Conservation (phyloP, 2,888 invertebrate species). For the Caenorhabditis sp. region DNA sequence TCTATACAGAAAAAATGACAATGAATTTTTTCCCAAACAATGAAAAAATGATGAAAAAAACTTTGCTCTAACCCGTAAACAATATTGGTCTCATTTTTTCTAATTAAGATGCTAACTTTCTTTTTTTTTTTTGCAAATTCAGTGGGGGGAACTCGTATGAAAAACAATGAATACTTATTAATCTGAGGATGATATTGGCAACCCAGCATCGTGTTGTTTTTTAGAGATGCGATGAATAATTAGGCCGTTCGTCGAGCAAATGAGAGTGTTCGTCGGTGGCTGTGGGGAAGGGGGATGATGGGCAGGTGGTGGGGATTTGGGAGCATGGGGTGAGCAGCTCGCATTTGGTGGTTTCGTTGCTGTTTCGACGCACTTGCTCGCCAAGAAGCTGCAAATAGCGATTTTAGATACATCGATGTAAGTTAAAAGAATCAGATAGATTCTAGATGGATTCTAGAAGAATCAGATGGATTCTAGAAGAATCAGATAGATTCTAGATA, state of each 20-base stretch:
- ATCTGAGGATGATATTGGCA: neutral
- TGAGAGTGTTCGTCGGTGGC: slow-evolving; percentile 42
- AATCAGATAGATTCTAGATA: too few relatives aligned
- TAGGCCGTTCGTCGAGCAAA: slow-evolving; percentile 2
- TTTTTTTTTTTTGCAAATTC: neutral
- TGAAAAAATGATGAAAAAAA: neutral
- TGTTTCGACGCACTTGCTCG: slow-evolving; percentile 35
- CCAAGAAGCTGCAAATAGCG: slow-evolving; percentile 42
- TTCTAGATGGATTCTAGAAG: neutral
- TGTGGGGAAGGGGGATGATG: slow-evolving; percentile 38
- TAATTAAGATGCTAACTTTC: neutral
- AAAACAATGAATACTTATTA: neutral
- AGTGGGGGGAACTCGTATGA: neutral
- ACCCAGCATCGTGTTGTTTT: neutral
- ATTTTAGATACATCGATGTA: too few relatives aligned
- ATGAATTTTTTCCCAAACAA: neutral
- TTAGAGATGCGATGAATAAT: neutral
- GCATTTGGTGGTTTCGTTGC: slow-evolving; percentile 39
- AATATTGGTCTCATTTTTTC: neutral
- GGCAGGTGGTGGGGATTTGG: slow-evolving; percentile 29
- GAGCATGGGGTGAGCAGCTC: slow-evolving; percentile 34
- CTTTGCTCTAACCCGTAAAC: neutral
- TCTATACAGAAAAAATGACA: neutral
- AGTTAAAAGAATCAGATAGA: too few relatives aligned
- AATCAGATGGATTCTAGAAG: neutral